phyloP scores from a whole-genome alignment of 2,113 vertebrate genomes.

The Cygnus buccinator region DNA sequence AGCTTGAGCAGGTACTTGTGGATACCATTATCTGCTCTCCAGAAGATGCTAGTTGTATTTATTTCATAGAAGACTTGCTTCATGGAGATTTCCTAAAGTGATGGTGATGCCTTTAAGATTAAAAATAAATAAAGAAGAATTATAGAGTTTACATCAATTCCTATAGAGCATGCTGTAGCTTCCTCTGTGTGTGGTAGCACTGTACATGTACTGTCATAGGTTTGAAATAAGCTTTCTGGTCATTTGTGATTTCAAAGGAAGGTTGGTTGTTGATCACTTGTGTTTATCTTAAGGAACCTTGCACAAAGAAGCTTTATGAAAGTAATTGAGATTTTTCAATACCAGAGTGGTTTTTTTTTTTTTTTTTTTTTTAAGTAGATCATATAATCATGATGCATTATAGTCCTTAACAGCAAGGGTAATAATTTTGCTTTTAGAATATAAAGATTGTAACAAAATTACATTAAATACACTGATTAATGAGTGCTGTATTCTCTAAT shows the following conservation, averaged over 20 bases:
- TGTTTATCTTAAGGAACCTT: neutral
- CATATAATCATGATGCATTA: neutral
- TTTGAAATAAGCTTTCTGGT: neutral
- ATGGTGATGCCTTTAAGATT: neutral
- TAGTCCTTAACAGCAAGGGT: neutral
- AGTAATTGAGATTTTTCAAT: neutral
- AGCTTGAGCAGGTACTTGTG: neutral
- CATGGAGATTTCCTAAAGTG: neutral
- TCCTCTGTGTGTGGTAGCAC: neutral
- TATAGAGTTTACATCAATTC: neutral
- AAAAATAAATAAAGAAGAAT: neutral
- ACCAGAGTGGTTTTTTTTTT: neutral
- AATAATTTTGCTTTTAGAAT: constrained; percentile 1
- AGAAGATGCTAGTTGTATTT: neutral
- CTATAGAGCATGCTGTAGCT: neutral
- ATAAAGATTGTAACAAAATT: neutral
- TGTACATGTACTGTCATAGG: neutral
- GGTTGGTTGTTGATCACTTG: neutral
- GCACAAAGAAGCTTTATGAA: neutral
- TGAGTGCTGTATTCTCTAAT: neutral
- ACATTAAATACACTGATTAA: neutral
- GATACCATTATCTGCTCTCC: neutral
- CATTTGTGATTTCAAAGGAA: neutral
- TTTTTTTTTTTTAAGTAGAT: neutral
- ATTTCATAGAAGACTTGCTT: neutral